Conservation (phyloP, 2,113 vertebrate species). For the Cinclus cinclus region DNA sequence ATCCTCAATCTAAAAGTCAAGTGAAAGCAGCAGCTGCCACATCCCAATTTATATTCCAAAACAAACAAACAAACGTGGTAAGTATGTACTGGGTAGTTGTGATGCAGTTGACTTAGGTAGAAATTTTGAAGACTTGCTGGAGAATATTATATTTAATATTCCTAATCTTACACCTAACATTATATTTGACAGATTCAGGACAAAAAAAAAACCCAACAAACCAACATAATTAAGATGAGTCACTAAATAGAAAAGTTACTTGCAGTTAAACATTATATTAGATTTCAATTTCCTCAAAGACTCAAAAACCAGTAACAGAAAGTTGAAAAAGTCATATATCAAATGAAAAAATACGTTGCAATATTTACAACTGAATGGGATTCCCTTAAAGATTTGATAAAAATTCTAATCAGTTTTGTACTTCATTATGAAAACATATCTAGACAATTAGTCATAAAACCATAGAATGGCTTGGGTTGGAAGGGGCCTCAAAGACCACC, state of each 20-base stretch:
- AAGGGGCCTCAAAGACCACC: neutral
- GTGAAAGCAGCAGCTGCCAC: neutral
- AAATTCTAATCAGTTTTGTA: neutral
- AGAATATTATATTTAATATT: neutral
- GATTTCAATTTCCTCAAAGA: neutral
- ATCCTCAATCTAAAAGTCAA: neutral
- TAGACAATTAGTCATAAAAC: neutral
- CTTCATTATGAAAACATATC: neutral
- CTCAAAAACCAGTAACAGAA: neutral
- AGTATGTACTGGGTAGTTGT: neutral
- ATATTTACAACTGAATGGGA: neutral
- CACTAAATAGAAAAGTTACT: neutral
- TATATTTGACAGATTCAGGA: neutral
- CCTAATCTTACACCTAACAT: neutral
- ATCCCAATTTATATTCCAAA: neutral
- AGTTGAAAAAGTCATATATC: neutral
- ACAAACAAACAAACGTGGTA: neutral
- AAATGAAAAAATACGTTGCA: neutral
- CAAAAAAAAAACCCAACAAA: neutral
- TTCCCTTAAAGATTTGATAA: neutral
- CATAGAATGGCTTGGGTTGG: neutral
- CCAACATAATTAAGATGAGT: neutral
- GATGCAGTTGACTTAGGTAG: neutral
- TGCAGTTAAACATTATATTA: neutral
- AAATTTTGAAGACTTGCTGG: neutral